Percentiles rank a stretch among this genome's conserved stretches.
Conservation (phyloP, 2,113 vertebrate species). For the Phylloscopus whistleri region DNA sequence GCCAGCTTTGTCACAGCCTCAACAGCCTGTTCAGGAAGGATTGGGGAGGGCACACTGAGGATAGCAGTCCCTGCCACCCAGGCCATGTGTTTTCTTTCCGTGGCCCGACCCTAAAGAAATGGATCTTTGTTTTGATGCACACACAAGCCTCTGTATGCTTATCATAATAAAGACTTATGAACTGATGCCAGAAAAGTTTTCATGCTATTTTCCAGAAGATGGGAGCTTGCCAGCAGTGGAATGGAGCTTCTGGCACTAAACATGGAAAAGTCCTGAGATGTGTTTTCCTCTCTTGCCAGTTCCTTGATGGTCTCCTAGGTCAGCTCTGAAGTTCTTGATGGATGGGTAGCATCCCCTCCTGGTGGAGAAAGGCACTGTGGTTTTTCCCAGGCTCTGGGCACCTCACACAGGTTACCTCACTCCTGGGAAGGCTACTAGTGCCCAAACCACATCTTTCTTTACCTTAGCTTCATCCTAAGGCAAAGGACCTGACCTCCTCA, state of each 20-base stretch:
- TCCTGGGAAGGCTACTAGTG: background rate
- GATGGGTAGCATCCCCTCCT: background rate
- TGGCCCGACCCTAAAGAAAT: background rate
- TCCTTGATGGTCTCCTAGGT: background rate
- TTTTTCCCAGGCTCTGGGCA: background rate
- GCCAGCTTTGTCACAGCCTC: background rate
- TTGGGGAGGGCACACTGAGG: background rate
- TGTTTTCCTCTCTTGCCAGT: conserved; percentile 4
- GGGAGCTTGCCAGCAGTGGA: background rate
- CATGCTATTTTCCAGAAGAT: background rate
- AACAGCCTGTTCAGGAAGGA: background rate
- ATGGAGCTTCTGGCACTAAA: background rate
- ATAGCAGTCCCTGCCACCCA: background rate
- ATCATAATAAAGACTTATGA: conserved; percentile 49
- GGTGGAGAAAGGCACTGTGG: background rate
- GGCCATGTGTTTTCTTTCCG: background rate
- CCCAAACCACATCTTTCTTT: background rate
- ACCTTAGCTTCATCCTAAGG: background rate
- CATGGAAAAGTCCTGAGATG: conserved; percentile 1
- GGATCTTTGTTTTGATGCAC: background rate
- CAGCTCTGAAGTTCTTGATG: background rate
- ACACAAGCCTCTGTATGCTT: conserved; percentile 4
- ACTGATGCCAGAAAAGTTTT: background rate
- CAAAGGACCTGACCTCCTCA: background rate
- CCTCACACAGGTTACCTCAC: background rate